Base-by-base conservation (phyloP, 1,140 invertebrate genomes). In the Cryptotermes secundus region DNA sequence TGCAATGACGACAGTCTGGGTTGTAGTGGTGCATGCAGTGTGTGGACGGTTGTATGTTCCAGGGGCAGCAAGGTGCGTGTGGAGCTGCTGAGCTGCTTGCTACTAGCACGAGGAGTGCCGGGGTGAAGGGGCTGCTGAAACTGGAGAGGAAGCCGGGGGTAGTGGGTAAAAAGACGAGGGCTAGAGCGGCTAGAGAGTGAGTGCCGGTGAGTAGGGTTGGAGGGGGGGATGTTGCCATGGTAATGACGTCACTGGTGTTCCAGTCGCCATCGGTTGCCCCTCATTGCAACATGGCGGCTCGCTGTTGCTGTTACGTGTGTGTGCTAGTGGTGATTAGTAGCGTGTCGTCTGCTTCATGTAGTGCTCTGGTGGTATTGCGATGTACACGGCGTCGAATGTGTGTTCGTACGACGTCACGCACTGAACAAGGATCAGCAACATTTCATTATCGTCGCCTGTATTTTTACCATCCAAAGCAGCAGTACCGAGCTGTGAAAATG, bases 171-270 rank as follows among this genome's bases (percentile, higher is more conserved):
- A 72, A 72, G 59, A 72, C 59, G 59, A 14, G 3, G 59, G 59
- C 31, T 72, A 72, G 26, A 72, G 26, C 3, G 59, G 59, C 31
- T 72, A 72, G 26, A 72, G 59, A 72, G 59, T n/a, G 59, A 31
- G 59, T n/a, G 59, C 7, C 9, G n/a, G n/a, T 9, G n/a, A 7
- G 59, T 7, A 6, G n/a, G 59, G n/a, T 31, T 26, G 19, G 53
- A 16, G 59, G 31, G 59, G 59, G 59, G 59, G 59, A 31, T 31
- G 59, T 72, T 72, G 26, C 59, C 59, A 72, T 72, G 59, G 59
- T n/a, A 72, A 72, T 72, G 59, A 72, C 59, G 59, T 72, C 59
- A 72, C 59, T 72, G 59, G 59, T 72, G 59, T 72, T 72, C 59
- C 59, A 72, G 59, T 72, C 59, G 59, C 59, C 59, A 14, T 72